phyloP scores from a whole-genome alignment of 2,113 vertebrate species.

The Montifringilla adamsi region DNA sequence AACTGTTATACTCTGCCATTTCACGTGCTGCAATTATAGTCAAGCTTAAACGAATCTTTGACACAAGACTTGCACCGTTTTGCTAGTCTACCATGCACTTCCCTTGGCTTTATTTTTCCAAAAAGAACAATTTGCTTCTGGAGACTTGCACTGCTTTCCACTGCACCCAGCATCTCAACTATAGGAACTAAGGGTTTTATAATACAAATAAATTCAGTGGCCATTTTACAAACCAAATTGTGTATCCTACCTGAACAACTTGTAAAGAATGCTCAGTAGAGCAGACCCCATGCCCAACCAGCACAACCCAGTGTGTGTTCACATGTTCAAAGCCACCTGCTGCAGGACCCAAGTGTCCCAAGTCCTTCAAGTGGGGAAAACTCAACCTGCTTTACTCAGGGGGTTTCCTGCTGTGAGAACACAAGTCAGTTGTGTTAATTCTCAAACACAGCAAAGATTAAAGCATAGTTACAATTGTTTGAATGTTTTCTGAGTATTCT shows the following conservation, averaged over 20 bases:
- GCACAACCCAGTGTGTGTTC: not conserved
- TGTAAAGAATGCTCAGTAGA: not conserved
- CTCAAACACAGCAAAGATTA: not conserved
- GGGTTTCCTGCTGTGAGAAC: not conserved
- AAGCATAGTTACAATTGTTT: not conserved
- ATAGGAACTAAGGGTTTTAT: fast-evolving
- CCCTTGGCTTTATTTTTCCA: not conserved
- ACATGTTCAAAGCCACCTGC: not conserved
- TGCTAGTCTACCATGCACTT: not conserved
- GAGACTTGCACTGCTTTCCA: not conserved
- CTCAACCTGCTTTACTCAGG: not conserved
- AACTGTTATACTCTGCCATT: not conserved
- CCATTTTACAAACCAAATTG: not conserved
- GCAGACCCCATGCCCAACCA: not conserved
- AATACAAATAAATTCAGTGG: not conserved
- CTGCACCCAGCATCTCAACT: not conserved
- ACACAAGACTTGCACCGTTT: not conserved
- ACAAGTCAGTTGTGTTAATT: not conserved
- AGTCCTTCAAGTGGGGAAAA: not conserved
- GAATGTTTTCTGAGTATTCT: not conserved
- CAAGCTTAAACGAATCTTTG: not conserved
- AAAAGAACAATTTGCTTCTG: not conserved
- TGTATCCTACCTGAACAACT: not conserved
- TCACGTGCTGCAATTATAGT: not conserved
- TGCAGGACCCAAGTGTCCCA: not conserved